Base-by-base conservation (phyloP, 2,797 vertebrate species). In the Lates japonicus region DNA sequence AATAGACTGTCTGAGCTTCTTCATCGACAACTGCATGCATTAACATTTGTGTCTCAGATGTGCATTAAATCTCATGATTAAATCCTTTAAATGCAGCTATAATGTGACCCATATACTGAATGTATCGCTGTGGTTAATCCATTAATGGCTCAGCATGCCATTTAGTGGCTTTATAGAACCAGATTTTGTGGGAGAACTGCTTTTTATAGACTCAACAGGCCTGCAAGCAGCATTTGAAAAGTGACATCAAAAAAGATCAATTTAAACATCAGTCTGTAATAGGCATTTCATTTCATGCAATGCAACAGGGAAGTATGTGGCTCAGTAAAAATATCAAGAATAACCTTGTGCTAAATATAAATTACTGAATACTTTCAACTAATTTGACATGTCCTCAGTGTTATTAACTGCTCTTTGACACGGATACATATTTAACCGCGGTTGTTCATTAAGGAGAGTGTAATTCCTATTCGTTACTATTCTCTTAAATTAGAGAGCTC, bases 41-140 rank as follows among this genome's bases (percentile, higher is more conserved):
- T 68, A 59, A 65, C 57, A 39, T 67, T 59, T 69, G 70, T 62
- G 19, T 71, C 51, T 48, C 25, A 1, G 31, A 67, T 52, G 64
- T 63, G 61, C 49, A 55, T 74, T 79, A 73, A 86, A 81, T 66
- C 71, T 29, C 25, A 29, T 29, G 25, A 29, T 29, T 29, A 73
- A 86, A 81, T 66, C 71, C 70, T 81, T 64, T 48, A 44, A 83
- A 83, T 59, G 65, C 72, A 76, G 51, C 58, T 69, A 3, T 61
- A 70, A 69, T 57, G 35, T 59, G 19, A 74, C 16, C 4, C 49
- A 19, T 68, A 51, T 33, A 31, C n/a, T 29, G 41, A 58, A 35
- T 71, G 10, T 72, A 25, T 74, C 44, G 67, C 12, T 48, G n/a
- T 55, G 25, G 64, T 73, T 78, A 73, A 86, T 85, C 71, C 19